Percentiles rank a stretch among this genome's conserved stretches.
Conservation (phyloP, 2,888 invertebrate genomes). For the Trilocha varians region DNA sequence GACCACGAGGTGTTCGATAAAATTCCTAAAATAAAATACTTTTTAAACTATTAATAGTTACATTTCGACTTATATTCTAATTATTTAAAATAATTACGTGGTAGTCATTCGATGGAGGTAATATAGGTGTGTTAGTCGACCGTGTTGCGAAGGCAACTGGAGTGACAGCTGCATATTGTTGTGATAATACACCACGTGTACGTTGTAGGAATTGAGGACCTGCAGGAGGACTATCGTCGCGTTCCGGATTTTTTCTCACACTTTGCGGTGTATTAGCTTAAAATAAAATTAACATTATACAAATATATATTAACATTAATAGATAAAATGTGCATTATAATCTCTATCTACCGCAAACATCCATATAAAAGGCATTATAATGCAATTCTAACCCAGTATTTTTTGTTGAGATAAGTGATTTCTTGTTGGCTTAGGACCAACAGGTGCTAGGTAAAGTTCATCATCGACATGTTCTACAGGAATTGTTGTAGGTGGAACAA, state of each 20-base stretch:
- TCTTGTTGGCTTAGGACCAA: slow-evolving; percentile 10
- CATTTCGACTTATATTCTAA: neutral
- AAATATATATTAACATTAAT: neutral
- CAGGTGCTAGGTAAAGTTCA: slow-evolving; percentile 16
- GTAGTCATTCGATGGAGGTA: slow-evolving; percentile 24
- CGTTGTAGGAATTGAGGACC: slow-evolving; percentile 45
- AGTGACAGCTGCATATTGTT: slow-evolving; percentile 53
- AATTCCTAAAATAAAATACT: slow-evolving; percentile 9
- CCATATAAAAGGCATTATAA: neutral
- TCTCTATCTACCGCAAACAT: slow-evolving; percentile 11
- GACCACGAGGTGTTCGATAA: slow-evolving; percentile 14
- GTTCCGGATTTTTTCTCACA: slow-evolving; percentile 21
- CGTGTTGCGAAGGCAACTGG: slow-evolving; percentile 44
- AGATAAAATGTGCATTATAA: neutral
- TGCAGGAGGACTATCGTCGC: slow-evolving; percentile 55
- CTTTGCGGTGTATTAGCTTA: neutral
- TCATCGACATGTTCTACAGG: slow-evolving; percentile 14
- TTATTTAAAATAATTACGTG: slow-evolving; percentile 26
- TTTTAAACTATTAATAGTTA: neutral
- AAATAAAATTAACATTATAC: neutral
- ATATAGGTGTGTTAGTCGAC: slow-evolving; percentile 26
- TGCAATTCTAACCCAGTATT: slow-evolving; percentile 15
- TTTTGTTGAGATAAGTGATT: slow-evolving; percentile 16
- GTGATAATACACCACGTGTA: slow-evolving; percentile 22
- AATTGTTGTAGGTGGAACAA: slow-evolving; percentile 39